A percentile compares a stretch with the other conserved stretches of the same genome.
These are phyloP conservation scores for Diorhabda carinulata DNA, from an alignment of 1,140 invertebrate species.

Conservation along the genomic window DNA sequence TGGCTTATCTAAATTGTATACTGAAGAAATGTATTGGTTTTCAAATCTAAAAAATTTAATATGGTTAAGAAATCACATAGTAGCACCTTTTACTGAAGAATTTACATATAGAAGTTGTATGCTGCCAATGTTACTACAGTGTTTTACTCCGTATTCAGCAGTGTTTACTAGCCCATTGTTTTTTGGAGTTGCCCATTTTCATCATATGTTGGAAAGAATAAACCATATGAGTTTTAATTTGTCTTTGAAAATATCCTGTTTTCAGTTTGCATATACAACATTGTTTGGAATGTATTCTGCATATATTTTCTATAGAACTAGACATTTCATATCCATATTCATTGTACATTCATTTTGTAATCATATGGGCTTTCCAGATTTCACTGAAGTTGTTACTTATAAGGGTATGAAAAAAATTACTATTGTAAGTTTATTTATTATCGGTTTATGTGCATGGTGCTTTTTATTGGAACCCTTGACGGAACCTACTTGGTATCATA, in stretches of 20 bases:
- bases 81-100: constrained; percentile 91
- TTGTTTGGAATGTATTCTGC: constrained; percentile 92
- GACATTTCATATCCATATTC: constrained; percentile 84
- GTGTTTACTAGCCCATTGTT: constrained; percentile 86
- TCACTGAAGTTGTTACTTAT: constrained; percentile 71
- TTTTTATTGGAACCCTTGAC: constrained; percentile 74
- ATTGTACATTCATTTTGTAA: constrained; percentile 92
- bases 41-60: constrained; percentile 59
- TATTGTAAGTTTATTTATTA: constrained; percentile 63
- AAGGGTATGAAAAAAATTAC: constrained; percentile 61
- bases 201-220: constrained; percentile 82
- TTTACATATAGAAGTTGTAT: constrained; percentile 88
- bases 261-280: constrained; percentile 88
- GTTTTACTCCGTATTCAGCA: constrained; percentile 68
- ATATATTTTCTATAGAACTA: constrained; percentile 78
- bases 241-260: constrained; percentile 68
- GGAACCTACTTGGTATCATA: constrained; percentile 70
- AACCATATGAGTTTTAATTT: constrained; percentile 60
- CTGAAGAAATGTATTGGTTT: constrained; percentile 45
- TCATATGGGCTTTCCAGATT: constrained; percentile 92
- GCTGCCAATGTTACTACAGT: constrained; percentile 83
- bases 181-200: constrained; percentile 91
- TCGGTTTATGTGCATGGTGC: constrained; percentile 76
- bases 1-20: constrained; percentile 65
- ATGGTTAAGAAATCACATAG: constrained; percentile 85